Conservation (phyloP, 2,797 vertebrate genomes). For the Gambelia wislizenii region DNA sequence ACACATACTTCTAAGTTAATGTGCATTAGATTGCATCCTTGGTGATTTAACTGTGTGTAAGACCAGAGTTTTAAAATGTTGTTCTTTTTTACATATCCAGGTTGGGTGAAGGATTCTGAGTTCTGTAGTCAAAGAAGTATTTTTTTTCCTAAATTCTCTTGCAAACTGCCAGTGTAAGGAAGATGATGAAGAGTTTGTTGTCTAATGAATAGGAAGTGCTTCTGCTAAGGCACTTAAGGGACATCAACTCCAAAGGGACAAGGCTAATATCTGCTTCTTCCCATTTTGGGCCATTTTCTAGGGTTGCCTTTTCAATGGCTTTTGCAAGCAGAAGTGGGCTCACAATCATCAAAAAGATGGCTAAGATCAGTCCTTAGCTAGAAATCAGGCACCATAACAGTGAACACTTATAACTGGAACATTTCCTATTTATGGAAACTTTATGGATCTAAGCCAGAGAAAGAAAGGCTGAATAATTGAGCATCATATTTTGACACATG, state of each 20-base stretch:
- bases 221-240: no score
- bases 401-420: conserved; percentile 56
- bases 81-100: no score
- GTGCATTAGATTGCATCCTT: not conserved
- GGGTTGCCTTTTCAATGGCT: not conserved
- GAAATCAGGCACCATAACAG: conserved; percentile 49
- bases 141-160: no score
- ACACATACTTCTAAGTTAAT: not conserved
- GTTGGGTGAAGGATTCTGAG: no score
- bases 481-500: conserved; percentile 56
- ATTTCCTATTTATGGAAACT: conserved; percentile 60
- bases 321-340: conserved; percentile 46
- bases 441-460: conserved; percentile 26
- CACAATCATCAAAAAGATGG: conserved; percentile 47
- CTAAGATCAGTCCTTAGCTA: conserved; percentile 49
- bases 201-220: not conserved
- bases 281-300: not conserved
- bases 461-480: conserved; percentile 50
- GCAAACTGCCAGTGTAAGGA: not conserved
- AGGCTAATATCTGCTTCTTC: not conserved
- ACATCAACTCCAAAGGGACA: not conserved
- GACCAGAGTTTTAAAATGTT: no score
- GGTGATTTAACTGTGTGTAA: not conserved
- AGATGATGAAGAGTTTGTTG: no score
- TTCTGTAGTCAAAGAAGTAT: no score